Base-by-base conservation (phyloP, 2,797 vertebrate species). In the Helostoma temminkii region DNA sequence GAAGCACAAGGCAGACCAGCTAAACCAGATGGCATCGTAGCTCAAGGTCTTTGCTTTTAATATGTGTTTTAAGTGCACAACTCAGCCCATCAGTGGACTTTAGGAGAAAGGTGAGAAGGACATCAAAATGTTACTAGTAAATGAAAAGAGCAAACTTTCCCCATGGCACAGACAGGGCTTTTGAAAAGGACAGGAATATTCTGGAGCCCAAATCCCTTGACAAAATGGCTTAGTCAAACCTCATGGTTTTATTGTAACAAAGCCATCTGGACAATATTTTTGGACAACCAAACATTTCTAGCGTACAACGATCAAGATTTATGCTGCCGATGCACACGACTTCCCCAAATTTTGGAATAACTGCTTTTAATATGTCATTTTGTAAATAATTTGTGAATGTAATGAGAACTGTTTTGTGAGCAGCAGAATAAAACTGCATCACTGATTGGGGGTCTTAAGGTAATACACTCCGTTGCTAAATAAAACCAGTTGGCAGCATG, bases 61-160 rank as follows among this genome's bases (percentile, higher is more conserved):
- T 82, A 78, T 80, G 68, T 5, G 4, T 57, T 59, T 64, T 26
- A 55, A 76, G 66, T 63, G 64, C 66, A 78, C 24, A 73, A 59
- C 52, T 70, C n/a, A 41, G 56, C 53, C 62, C 78, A 67, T 81
- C 55, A 60, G 67, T 46, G 52, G 53, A 43, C 41, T 71, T 81
- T 41, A 78, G 67, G 65, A 63, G 83, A 79, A 86, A 81, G 73
- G 76, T 84, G 81, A 88, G 75, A 73, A 59, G 2, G 22, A 85
- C 78, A 88, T 86, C 76, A 88, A 90, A 86, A 78, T 72, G 42
- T 7, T 21, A 66, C 54, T 54, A 57, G 79, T 66, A 66, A 53
- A 50, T 73, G 53, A 69, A 70, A 22, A 41, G 21, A 45, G 21
- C 3, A 60, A 67, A 25, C 66, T 71, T 81, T 71, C 47, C 65